Evolutionary conservation across 2,888 invertebrate species (phyloP).

Genomic region (Mesopsocus fuscifrons): DNA sequence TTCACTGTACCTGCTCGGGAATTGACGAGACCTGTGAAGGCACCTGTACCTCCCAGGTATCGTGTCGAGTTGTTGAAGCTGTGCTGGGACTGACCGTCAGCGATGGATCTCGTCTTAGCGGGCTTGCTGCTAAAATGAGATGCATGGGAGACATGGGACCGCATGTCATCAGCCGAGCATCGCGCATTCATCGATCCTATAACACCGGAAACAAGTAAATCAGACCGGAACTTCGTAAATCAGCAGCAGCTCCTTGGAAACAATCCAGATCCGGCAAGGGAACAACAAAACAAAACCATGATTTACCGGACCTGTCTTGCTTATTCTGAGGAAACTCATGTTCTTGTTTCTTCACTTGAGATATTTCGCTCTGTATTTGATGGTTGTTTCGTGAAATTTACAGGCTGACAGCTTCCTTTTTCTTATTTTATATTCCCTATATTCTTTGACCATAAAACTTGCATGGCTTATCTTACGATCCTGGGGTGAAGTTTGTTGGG

Average conservation of each 20-base stretch:
- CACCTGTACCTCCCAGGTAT: slow-evolving; percentile 40
- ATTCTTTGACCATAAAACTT: too few relatives aligned
- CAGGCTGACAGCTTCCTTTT: too few relatives aligned
- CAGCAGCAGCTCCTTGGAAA: slow-evolving; percentile 27
- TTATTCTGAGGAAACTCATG: too few relatives aligned
- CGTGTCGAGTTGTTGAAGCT: slow-evolving; percentile 72
- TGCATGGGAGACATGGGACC: slow-evolving; percentile 46
- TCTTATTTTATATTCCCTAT: too few relatives aligned
- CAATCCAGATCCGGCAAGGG: slow-evolving; percentile 3
- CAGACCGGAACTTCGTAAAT: slow-evolving; percentile 22
- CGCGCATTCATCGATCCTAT: slow-evolving; percentile 26
- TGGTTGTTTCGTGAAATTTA: too few relatives aligned
- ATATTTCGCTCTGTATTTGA: too few relatives aligned
- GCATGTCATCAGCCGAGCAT: slow-evolving; percentile 45
- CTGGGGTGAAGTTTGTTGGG: too few relatives aligned
- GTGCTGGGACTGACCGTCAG: slow-evolving; percentile 78
- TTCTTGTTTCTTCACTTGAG: too few relatives aligned
- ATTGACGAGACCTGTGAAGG: slow-evolving; percentile 56
- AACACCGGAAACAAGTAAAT: slow-evolving; percentile 16
- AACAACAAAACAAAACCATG: not conserved
- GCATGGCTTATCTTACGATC: too few relatives aligned
- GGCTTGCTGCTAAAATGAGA: slow-evolving; percentile 47
- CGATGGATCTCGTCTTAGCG: slow-evolving; percentile 44
- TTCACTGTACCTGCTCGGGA: slow-evolving; percentile 37
- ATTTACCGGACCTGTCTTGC: not conserved